A percentile compares a stretch with the other conserved stretches of the same genome.
Evolutionary conservation across 1,140 invertebrate species (phyloP).

Genomic region (Mylabris phalerata): DNA sequence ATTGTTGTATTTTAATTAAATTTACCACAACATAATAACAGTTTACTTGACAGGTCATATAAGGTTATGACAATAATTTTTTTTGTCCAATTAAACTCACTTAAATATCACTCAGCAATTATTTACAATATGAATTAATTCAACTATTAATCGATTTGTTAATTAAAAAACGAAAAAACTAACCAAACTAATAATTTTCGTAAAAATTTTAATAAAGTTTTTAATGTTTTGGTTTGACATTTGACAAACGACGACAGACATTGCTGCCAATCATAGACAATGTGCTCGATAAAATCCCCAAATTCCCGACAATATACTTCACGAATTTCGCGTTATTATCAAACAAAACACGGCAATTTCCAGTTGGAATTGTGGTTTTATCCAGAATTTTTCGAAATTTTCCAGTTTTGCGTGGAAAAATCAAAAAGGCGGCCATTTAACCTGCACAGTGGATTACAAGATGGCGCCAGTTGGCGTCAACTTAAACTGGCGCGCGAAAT

Average conservation of each 20-base stretch:
- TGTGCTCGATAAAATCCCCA: no score
- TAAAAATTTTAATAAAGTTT: conserved; percentile 27
- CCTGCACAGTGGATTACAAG: no score
- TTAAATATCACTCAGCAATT: conserved; percentile 1
- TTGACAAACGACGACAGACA: conserved; percentile 21
- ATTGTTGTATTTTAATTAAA: conserved; percentile 17
- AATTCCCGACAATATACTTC: no score
- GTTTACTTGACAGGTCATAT: conserved; percentile 36
- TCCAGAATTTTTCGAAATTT: no score
- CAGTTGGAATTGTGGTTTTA: no score
- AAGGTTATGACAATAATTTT: conserved; percentile 30
- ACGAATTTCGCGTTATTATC: no score
- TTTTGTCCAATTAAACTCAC: conserved; percentile 5
- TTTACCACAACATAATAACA: conserved; percentile 28
- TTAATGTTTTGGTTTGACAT: conserved; percentile 33
- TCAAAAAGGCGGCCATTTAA: no score
- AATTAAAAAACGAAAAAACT: conserved; percentile 9
- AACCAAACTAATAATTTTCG: conserved; percentile 13
- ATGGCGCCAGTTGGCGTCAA: no score
- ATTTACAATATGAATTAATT: neutral
- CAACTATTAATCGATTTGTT: conserved; percentile 4
- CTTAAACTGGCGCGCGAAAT: no score
- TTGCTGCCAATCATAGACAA: neutral
- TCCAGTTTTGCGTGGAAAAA: no score
- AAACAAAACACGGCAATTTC: no score